Conservation (phyloP, 2,888 invertebrate genomes). For the Tachina lurida region DNA sequence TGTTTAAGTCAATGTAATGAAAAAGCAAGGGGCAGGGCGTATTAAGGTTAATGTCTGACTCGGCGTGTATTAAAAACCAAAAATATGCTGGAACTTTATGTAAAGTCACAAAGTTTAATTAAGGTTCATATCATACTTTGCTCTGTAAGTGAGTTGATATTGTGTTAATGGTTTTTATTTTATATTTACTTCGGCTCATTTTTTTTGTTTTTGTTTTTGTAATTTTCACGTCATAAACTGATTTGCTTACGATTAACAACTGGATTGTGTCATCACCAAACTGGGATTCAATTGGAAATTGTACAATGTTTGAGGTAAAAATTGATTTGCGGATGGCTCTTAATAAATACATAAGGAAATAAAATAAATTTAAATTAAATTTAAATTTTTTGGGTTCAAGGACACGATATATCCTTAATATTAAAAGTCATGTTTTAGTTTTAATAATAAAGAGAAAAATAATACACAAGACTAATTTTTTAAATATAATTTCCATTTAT, state of each 20-base stretch:
- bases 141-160: too few relatives aligned
- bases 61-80: neutral
- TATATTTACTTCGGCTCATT: neutral
- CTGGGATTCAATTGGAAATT: neutral
- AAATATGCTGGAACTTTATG: slow-evolving; percentile 28
- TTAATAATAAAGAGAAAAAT: too few relatives aligned
- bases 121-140: slow-evolving; percentile 15
- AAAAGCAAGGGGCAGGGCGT: neutral
- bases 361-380: too few relatives aligned
- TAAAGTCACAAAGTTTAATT: slow-evolving; percentile 54
- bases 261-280: neutral
- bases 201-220: neutral
- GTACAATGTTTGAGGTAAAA: neutral
- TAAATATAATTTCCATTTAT: too few relatives aligned
- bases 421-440: too few relatives aligned
- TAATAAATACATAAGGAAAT: neutral
- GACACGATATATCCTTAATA: too few relatives aligned
- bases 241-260: neutral
- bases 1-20: neutral
- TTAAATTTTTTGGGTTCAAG: too few relatives aligned
- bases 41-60: slow-evolving; percentile 59
- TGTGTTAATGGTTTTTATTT: neutral
- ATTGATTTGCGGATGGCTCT: neutral
- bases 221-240: neutral
- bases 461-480: too few relatives aligned